Conservation (phyloP, 2,113 vertebrate genomes). For the Erythrolamprus reginae region DNA sequence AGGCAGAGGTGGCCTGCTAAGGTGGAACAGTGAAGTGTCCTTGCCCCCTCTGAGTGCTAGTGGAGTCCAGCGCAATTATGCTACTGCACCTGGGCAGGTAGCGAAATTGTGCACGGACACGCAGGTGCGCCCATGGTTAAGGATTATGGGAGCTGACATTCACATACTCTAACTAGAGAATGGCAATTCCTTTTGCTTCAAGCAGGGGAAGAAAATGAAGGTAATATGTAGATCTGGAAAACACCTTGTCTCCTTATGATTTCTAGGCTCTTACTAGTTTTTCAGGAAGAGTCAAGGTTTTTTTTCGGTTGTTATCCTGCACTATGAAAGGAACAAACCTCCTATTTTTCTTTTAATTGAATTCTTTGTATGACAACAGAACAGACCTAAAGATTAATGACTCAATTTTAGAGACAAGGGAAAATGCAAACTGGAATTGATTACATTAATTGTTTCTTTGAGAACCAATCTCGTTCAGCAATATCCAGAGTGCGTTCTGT, state of each 20-base stretch:
- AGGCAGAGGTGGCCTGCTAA: no score
- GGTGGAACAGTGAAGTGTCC: no score
- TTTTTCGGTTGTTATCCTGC: conserved; percentile 16
- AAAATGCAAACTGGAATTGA: conserved; percentile 56
- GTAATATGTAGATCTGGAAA: background rate
- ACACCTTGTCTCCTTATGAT: background rate
- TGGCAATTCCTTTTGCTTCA: background rate
- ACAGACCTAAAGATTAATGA: conserved; percentile 62
- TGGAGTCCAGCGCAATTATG: no score
- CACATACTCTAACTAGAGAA: background rate
- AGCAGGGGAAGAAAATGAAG: background rate
- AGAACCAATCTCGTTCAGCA: conserved; percentile 33
- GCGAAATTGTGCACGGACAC: no score
- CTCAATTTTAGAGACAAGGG: conserved; percentile 61
- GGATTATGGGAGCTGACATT: background rate
- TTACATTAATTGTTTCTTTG: conserved; percentile 37
- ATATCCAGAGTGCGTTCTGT: background rate
- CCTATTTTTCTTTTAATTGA: conserved; percentile 41
- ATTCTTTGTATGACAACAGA: conserved; percentile 52
- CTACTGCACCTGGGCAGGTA: no score
- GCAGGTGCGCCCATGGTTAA: no score
- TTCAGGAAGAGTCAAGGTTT: background rate
- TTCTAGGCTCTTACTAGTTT: conserved; percentile 1
- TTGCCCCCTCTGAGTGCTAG: no score
- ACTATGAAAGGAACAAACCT: background rate